phyloP scores from a whole-genome alignment of 2,797 vertebrate genomes.

The Chelonia mydas region DNA sequence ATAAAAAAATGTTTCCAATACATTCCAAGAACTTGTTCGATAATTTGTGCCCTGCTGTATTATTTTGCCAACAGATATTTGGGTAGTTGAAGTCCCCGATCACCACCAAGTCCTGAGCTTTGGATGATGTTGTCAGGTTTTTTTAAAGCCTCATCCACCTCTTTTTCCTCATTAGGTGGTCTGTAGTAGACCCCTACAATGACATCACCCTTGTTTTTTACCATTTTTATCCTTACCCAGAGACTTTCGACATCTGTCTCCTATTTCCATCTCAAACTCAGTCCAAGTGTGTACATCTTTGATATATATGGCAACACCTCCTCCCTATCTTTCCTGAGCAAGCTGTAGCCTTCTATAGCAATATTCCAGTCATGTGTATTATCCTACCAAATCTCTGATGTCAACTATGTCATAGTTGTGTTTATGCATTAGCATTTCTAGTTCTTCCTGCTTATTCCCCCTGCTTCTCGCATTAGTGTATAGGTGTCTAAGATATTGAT shows the following conservation, averaged over 20 bases:
- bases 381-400: background rate
- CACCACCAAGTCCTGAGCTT: background rate
- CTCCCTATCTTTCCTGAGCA: background rate
- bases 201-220: background rate
- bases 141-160: background rate
- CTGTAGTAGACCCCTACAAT: background rate
- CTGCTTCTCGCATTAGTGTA: background rate
- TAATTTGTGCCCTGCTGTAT: background rate
- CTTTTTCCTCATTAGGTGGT: background rate
- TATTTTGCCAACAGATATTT: background rate
- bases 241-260: background rate
- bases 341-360: background rate
- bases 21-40: background rate
- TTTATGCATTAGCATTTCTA: background rate
- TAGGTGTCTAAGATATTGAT: background rate
- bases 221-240: background rate
- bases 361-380: background rate
- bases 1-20: background rate
- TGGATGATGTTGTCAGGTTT: background rate
- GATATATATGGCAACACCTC: background rate
- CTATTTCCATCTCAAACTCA: background rate
- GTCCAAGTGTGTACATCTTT: background rate
- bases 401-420: background rate
- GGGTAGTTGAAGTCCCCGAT: background rate
- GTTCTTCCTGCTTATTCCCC: background rate